Evolutionary conservation across 1,140 invertebrate genomes (phyloP), one percentile per base, ranked within the genome.

Genomic region (Drosophila pectinifera): DNA sequence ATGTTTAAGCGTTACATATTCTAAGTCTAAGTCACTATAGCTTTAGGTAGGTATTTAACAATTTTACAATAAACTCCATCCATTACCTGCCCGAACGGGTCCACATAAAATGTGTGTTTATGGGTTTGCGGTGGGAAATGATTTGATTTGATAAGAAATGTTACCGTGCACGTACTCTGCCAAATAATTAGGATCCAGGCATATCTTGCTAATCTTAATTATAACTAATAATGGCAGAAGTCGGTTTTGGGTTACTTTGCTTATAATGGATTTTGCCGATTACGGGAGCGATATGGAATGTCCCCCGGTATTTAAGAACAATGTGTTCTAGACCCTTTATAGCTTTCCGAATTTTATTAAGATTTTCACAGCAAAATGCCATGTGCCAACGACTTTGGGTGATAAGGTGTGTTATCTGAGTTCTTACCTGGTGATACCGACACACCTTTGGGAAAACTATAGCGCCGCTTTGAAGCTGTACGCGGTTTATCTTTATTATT

Each of bases 1-100:
- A 73, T 73, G 36, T 74, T 73, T 73, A 73, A 74, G 39, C 72
- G 69, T 28, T 73, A 51, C 63, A 42, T 74, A 24, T 74, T 55
- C 56, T 74, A 74, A 18, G 45, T 24, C 11, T n/a, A n/a, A 31
- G 28, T 18, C n/a, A n/a, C n/a, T 26, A 16, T 62, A 46, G 34
- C 14, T 41, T 1, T 54, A 48, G 20, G 43, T 34, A 20, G 43
- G 20, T 38, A 18, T 41, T 16, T 10, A 24, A 18, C 10, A 59
- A 64, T 34, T 46, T 31, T 31, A 28, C 7, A 68, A 64, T 49
- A 64, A 41, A 64, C 13, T 24, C 10, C 58, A 64, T 42, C 57
- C 57, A 61, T 46, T 22, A 28, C 13, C 6, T 31, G 55, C 13
- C 24, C 20, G 0, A 55, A 22, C 10, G 34, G 51, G 14, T 38